phyloP scores from a whole-genome alignment of 2,113 vertebrate genomes.

The Myiagra hebetior region DNA sequence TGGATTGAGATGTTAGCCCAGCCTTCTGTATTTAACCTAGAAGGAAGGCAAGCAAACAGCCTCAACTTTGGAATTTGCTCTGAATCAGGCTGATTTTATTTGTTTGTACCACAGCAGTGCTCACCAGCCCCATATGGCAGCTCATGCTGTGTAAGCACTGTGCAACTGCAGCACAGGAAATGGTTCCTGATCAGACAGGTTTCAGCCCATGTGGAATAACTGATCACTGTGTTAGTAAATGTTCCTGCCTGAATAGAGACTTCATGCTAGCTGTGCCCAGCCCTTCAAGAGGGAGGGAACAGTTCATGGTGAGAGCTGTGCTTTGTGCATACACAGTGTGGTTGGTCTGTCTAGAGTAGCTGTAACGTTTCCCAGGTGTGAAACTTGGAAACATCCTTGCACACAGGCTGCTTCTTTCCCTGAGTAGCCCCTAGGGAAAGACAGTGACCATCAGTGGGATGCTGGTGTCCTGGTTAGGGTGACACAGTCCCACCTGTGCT shows the following conservation, averaged over 20 bases:
- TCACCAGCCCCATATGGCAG: neutral
- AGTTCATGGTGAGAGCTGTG: neutral
- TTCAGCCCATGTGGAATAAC: neutral
- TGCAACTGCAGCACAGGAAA: neutral
- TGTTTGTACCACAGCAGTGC: neutral
- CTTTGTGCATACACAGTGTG: rapidly evolving
- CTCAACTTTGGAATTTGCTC: neutral
- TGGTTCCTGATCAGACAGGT: neutral
- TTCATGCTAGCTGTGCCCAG: neutral
- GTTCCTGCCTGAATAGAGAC: neutral
- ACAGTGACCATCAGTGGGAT: neutral
- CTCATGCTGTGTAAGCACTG: neutral
- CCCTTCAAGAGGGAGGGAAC: neutral
- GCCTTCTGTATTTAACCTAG: neutral
- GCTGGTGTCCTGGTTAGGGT: neutral
- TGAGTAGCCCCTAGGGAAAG: neutral
- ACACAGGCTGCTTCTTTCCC: neutral
- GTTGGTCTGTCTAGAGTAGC: rapidly evolving
- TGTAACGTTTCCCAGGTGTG: neutral
- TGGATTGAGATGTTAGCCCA: neutral
- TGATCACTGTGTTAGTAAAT: neutral
- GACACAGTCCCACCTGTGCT: neutral
- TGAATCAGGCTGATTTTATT: neutral
- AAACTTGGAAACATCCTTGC: neutral
- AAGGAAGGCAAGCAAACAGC: neutral